A percentile compares a stretch with the other conserved stretches of the same genome.
phyloP scores from a whole-genome alignment of 2,113 vertebrate species.

The Pipa parva region DNA sequence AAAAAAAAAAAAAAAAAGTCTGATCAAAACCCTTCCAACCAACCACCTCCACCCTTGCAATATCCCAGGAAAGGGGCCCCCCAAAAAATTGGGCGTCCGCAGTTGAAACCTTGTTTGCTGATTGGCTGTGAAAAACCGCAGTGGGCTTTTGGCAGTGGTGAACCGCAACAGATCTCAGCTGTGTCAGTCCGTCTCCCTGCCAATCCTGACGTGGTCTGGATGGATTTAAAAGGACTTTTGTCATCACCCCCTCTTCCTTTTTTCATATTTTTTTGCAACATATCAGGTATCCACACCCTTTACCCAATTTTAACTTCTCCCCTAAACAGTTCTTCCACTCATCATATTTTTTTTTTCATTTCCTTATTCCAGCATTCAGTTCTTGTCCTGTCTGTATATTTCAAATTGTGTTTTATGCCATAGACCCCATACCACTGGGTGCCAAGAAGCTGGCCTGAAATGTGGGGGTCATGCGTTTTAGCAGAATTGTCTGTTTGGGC shows the following conservation, averaged over 20 bases:
- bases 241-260: neutral
- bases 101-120: conserved; percentile 13
- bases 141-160: conserved; percentile 39
- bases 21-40: neutral
- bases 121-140: conserved; percentile 37
- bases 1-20: conserved; percentile 11
- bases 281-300: conserved; percentile 34
- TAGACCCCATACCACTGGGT: neutral
- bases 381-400: neutral
- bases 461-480: neutral
- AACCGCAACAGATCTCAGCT: conserved; percentile 41
- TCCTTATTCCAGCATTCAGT: neutral
- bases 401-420: neutral
- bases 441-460: neutral
- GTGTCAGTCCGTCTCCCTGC: conserved; percentile 36
- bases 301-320: conserved; percentile 9
- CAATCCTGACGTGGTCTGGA: conserved; percentile 40
- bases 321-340: neutral
- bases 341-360: neutral
- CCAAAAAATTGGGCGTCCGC: conserved; percentile 22
- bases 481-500: neutral
- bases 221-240: conserved; percentile 31
- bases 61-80: conserved; percentile 32
- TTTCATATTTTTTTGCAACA: conserved; percentile 19
- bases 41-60: conserved; percentile 13